These are phyloP conservation scores for Chrysopilus asiliformis DNA, from an alignment of 2,888 invertebrate genomes.

Conservation along the genomic window DNA sequence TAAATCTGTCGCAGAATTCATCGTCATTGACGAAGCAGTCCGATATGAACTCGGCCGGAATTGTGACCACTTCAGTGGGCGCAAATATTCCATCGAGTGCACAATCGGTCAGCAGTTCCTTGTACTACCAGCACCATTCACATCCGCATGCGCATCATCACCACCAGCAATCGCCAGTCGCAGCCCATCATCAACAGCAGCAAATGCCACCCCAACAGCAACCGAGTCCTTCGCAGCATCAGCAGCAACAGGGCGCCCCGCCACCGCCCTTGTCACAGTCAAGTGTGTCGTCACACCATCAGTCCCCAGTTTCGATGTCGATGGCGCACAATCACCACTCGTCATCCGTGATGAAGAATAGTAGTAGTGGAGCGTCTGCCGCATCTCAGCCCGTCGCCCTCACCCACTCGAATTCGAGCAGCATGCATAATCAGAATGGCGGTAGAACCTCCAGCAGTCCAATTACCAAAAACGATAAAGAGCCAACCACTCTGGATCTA, in stretches of 20 bases:
- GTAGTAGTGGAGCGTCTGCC: too few relatives aligned
- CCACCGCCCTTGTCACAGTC: constrained; percentile 20
- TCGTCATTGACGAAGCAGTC: background rate
- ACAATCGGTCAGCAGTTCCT: constrained; percentile 20
- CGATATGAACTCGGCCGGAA: background rate
- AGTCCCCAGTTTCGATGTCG: constrained; percentile 20
- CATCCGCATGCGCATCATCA: constrained; percentile 25
- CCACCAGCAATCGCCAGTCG: constrained; percentile 22
- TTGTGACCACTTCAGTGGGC: constrained; percentile 3
- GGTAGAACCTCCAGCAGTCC: constrained; percentile 24
- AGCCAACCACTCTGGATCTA: constrained; percentile 30
- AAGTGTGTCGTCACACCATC: constrained; percentile 16
- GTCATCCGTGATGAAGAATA: constrained; percentile 5
- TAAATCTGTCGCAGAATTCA: constrained; percentile 14
- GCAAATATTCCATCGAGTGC: constrained; percentile 29
- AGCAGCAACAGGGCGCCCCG: too few relatives aligned
- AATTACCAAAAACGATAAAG: constrained; percentile 20
- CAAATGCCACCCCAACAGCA: too few relatives aligned
- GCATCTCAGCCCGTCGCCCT: background rate
- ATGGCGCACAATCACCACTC: constrained; percentile 7
- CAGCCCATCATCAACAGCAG: too few relatives aligned
- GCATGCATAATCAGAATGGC: constrained; percentile 6
- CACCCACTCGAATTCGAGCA: constrained; percentile 3
- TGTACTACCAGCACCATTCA: constrained; percentile 26
- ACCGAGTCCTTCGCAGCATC: constrained; percentile 24